Conservation (phyloP, 2,113 vertebrate genomes). For the Seriola quinqueradiata region DNA sequence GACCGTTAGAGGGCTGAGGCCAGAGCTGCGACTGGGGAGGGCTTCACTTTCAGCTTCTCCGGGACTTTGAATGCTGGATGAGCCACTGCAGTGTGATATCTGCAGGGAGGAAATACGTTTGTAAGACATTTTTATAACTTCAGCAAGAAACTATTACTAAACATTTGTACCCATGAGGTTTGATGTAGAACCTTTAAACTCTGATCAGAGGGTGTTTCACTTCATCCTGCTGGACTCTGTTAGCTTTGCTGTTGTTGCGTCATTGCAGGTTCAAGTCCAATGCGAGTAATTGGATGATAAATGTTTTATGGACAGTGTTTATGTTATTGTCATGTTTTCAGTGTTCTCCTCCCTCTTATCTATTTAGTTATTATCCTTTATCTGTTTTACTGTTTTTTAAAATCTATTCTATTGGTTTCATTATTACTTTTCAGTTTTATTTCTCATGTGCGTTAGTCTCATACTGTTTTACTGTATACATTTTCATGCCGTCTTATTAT, state of each 20-base stretch:
- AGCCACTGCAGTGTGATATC: slow-evolving; percentile 90
- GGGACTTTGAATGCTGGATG: slow-evolving; percentile 92
- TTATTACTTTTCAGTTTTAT: not conserved
- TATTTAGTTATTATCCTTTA: not conserved
- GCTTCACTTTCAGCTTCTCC: slow-evolving; percentile 85
- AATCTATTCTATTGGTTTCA: not conserved
- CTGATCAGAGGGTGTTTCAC: not conserved
- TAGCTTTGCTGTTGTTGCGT: not conserved
- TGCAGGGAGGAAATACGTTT: slow-evolving; percentile 29
- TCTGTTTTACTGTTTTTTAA: not conserved
- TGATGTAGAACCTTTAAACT: not conserved
- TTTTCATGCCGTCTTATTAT: no score
- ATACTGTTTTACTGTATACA: not conserved
- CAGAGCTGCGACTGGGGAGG: slow-evolving; percentile 48
- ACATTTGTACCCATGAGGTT: not conserved
- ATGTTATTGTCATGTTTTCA: no score
- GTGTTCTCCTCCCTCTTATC: not conserved
- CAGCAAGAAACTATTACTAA: not conserved
- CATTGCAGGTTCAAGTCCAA: not conserved
- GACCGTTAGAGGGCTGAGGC: slow-evolving; percentile 51
- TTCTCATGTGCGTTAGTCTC: not conserved
- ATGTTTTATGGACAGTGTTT: not conserved
- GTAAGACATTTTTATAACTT: not conserved
- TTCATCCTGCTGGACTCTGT: not conserved
- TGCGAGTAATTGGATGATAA: not conserved